Evolutionary conservation across 2,888 invertebrate genomes (phyloP).

Genomic region (Drosophila yooni): DNA sequence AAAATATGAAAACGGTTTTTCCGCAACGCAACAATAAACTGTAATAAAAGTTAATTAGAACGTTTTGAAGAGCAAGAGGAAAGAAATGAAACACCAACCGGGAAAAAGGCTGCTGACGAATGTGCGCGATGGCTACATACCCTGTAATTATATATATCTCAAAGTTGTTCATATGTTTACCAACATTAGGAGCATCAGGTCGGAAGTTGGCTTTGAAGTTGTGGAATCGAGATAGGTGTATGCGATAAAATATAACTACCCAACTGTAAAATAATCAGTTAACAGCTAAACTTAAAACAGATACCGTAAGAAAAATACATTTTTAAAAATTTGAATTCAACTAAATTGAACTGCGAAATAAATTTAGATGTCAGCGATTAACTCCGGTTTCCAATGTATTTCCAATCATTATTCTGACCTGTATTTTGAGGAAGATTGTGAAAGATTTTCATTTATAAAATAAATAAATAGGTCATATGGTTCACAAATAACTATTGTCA

Average conservation of each 20-base stretch:
- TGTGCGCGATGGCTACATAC: conserved; percentile 1
- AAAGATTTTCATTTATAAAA: not conserved
- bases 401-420: not conserved
- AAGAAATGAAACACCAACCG: conserved; percentile 22
- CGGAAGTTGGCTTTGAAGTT: not conserved
- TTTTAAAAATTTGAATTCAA: not conserved
- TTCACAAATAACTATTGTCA: not conserved
- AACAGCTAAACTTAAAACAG: not conserved
- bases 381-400: not conserved
- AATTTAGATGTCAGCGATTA: not conserved
- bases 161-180: not conserved
- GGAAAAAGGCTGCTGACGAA: not conserved
- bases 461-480: not conserved
- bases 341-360: no score
- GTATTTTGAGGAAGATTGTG: not conserved
- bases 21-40: conserved; percentile 75
- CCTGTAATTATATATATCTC: not conserved
- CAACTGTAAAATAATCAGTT: not conserved
- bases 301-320: not conserved
- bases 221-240: not conserved
- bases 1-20: conserved; percentile 81
- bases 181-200: not conserved
- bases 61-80: conserved; percentile 34
- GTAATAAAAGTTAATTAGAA: conserved; percentile 81
- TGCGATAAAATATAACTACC: no score